A percentile compares a stretch with the other conserved stretches of the same genome.
Evolutionary conservation across 2,888 invertebrate genomes (phyloP).

Genomic region (Deroplatys truncata): DNA sequence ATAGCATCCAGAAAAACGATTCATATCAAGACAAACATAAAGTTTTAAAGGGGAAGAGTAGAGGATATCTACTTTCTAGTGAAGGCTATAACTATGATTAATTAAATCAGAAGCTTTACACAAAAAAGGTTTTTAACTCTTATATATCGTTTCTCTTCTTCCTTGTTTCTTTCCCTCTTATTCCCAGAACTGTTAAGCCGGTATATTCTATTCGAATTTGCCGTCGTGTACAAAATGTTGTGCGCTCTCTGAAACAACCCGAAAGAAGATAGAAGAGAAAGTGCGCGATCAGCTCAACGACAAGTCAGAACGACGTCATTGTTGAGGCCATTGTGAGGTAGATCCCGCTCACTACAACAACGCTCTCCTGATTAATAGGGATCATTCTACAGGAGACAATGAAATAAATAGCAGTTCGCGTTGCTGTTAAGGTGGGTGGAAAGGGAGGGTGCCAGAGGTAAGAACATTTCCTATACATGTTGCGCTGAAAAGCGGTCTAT

Average conservation of each 20-base stretch:
- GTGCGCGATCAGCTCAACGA: neutral
- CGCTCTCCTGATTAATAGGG: conserved; percentile 1
- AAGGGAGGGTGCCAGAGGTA: neutral
- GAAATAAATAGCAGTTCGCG: neutral
- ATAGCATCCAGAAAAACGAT: no score
- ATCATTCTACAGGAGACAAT: conserved; percentile 4
- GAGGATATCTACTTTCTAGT: no score
- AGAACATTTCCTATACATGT: neutral
- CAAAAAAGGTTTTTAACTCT: no score
- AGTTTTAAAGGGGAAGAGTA: no score
- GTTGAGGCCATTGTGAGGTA: neutral
- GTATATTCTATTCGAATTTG: neutral
- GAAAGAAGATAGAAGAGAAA: neutral
- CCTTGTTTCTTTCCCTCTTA: neutral
- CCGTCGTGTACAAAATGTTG: neutral
- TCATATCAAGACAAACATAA: no score
- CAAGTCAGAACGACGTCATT: neutral
- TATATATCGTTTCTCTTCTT: neutral
- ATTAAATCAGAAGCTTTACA: no score
- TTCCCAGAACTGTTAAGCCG: no score
- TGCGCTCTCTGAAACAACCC: neutral
- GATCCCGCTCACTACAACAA: neutral
- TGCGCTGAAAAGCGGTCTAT: neutral
- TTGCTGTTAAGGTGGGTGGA: neutral
- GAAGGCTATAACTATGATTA: no score